Percentiles rank a stretch among this genome's conserved stretches.
Evolutionary conservation across 23 tunicate genomes (phyloP).

Genomic region (Phallusia fumigata): DNA sequence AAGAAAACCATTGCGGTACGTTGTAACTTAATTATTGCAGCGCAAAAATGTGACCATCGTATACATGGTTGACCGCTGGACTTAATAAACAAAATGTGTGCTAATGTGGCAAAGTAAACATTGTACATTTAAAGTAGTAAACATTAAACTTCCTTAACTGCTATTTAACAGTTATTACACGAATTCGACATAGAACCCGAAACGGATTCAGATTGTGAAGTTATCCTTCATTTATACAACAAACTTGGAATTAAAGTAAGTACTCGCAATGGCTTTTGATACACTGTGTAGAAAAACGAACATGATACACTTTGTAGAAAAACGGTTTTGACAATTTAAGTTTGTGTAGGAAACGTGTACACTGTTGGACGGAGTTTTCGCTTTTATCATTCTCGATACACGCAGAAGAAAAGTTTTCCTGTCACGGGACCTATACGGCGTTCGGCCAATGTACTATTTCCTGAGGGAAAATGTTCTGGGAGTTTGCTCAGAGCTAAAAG

Average conservation of each 20-base stretch:
- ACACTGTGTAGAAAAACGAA: no score
- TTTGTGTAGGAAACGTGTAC: slow-evolving; percentile 27
- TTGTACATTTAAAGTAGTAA: no score
- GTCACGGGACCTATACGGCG: slow-evolving; percentile 54
- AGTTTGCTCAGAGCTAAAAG: slow-evolving; percentile 56
- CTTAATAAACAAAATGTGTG: no score
- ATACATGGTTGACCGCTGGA: no score
- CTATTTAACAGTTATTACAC: slow-evolving; percentile 17
- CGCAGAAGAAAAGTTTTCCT: slow-evolving; percentile 6
- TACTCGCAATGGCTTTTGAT: no score
- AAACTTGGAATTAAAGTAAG: slow-evolving; percentile 50
- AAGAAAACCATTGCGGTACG: no score
- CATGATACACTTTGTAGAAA: no score
- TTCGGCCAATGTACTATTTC: slow-evolving; percentile 52
- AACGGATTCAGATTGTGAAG: slow-evolving; percentile 60
- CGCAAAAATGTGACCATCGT: no score
- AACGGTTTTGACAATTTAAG: no score
- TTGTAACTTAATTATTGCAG: no score
- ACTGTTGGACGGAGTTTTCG: slow-evolving; percentile 57
- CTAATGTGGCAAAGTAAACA: no score
- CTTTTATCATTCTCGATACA: slow-evolving; percentile 33
- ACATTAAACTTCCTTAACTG: neutral
- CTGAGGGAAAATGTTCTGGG: slow-evolving; percentile 23
- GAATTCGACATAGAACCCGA: slow-evolving; percentile 35
- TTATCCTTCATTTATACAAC: slow-evolving; percentile 55